Evolutionary conservation across 1,140 invertebrate genomes (phyloP).

Genomic region (Conus betulinus): DNA sequence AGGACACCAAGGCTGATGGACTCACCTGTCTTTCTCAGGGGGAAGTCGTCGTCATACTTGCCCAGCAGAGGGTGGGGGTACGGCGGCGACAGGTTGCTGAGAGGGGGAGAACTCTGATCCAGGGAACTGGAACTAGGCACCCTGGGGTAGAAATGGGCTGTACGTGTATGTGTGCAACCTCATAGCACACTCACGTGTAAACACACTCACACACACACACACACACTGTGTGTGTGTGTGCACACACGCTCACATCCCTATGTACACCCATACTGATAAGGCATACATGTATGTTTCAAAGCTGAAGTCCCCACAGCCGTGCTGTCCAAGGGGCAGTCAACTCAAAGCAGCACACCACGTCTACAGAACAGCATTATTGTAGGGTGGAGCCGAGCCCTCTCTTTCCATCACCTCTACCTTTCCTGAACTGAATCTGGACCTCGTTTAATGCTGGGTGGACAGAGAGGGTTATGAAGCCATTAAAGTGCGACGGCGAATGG

Average conservation of each 20-base stretch:
- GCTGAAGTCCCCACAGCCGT: too few relatives aligned
- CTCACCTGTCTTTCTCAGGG: constrained; percentile 94
- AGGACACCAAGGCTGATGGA: background rate
- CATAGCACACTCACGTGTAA: background rate
- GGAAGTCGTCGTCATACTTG: constrained; percentile 91
- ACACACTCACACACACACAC: background rate
- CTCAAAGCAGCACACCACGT: too few relatives aligned
- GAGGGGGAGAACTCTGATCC: constrained; percentile 71
- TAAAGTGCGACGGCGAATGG: too few relatives aligned
- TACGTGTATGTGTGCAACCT: background rate
- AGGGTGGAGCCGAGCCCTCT: too few relatives aligned
- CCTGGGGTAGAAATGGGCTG: constrained; percentile 42
- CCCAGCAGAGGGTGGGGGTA: constrained; percentile 77
- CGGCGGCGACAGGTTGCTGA: constrained; percentile 70
- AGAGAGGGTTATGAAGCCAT: too few relatives aligned
- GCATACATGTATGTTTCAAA: background rate
- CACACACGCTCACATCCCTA: background rate
- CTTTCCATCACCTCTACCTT: too few relatives aligned
- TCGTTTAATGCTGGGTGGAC: too few relatives aligned
- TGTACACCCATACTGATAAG: background rate
- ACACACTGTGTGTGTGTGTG: background rate
- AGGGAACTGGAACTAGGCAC: constrained; percentile 55
- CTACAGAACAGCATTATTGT: too few relatives aligned
- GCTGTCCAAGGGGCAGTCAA: too few relatives aligned
- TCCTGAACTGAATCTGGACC: too few relatives aligned